These are phyloP conservation scores for Drepana falcataria DNA, from an alignment of 2,888 invertebrate species.

Conservation along the genomic window DNA sequence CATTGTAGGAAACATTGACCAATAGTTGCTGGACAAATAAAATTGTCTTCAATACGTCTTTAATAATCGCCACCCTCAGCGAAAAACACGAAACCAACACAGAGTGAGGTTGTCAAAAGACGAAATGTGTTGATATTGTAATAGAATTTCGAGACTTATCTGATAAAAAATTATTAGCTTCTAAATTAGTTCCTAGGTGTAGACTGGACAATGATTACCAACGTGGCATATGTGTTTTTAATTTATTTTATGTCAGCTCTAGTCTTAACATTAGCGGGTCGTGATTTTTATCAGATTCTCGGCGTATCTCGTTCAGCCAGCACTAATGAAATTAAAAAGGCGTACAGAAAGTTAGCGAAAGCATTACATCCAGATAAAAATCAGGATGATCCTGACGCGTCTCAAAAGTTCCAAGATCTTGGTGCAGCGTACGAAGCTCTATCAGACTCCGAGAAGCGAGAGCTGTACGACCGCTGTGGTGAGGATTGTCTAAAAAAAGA, in stretches of 20 bases:
- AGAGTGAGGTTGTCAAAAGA: slow-evolving; percentile 44
- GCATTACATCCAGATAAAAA: slow-evolving; percentile 99
- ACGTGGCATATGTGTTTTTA: slow-evolving; percentile 54
- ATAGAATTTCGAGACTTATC: slow-evolving; percentile 26
- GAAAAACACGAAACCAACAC: slow-evolving; percentile 19
- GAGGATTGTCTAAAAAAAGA: slow-evolving; percentile 98
- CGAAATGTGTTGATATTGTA: slow-evolving; percentile 57
- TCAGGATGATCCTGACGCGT: slow-evolving; percentile 94
- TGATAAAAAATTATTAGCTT: slow-evolving; percentile 21
- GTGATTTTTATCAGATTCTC: slow-evolving; percentile 97
- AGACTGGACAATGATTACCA: slow-evolving; percentile 54
- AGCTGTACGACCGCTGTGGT: slow-evolving; percentile 96
- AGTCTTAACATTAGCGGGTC: slow-evolving; percentile 79
- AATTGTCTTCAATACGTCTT: slow-evolving; percentile 42
- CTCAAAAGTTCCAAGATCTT: slow-evolving; percentile 95
- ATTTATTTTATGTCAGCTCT: slow-evolving; percentile 57
- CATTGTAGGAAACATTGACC: slow-evolving; percentile 24
- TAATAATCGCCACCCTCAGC: too few species aligned
- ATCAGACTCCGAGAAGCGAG: slow-evolving; percentile 94
- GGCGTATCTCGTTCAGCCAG: slow-evolving; percentile 91
- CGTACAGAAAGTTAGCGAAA: slow-evolving; percentile 96
- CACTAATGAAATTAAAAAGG: slow-evolving; percentile 97
- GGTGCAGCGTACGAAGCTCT: slow-evolving; percentile 98
- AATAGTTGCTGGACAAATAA: slow-evolving; percentile 54
- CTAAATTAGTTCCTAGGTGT: slow-evolving; percentile 47